phyloP scores from a whole-genome alignment of 2,797 vertebrate genomes.

The Harpagifer antarcticus region DNA sequence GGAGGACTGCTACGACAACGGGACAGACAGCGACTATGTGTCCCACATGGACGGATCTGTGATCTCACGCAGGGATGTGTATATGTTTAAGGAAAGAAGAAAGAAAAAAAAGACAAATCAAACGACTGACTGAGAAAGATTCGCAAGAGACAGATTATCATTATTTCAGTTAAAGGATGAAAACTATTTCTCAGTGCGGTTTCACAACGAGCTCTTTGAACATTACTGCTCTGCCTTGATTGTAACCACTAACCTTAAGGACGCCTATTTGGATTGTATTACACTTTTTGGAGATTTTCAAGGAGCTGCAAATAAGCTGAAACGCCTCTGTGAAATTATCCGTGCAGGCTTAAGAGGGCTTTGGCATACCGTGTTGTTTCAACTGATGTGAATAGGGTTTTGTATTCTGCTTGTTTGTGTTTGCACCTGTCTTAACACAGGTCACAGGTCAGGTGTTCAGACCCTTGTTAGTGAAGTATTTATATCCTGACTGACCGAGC shows the following conservation, averaged over 20 bases:
- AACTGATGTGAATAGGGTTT: conserved; percentile 67
- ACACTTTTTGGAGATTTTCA: conserved; percentile 57
- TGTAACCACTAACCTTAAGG: conserved; percentile 80
- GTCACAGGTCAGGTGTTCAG: conserved; percentile 57
- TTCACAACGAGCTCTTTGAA: conserved; percentile 60
- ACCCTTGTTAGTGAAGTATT: conserved; percentile 69
- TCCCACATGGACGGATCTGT: conserved; percentile 98
- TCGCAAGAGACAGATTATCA: conserved; percentile 63
- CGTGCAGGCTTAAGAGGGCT: conserved; percentile 40
- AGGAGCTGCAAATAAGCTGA: conserved; percentile 60
- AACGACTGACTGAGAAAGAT: conserved; percentile 59
- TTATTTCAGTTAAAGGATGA: conserved; percentile 52
- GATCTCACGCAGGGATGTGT: conserved; percentile 98
- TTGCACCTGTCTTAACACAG: conserved; percentile 61
- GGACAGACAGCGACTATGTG: conserved; percentile 96
- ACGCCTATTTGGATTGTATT: conserved; percentile 61
- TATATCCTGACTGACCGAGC: conserved; percentile 58
- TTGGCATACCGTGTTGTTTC: conserved; percentile 43
- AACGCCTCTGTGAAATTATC: conserved; percentile 40
- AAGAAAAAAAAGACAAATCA: conserved; percentile 27
- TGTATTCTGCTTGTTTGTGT: conserved; percentile 63
- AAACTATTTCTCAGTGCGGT: conserved; percentile 51
- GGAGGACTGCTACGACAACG: conserved; percentile 92
- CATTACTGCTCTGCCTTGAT: conserved; percentile 71
- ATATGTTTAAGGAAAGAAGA: conserved; percentile 90